A percentile compares a stretch with the other conserved stretches of the same genome.
phyloP scores from a whole-genome alignment of 2,888 invertebrate genomes.

The Cyaniris semiargus region DNA sequence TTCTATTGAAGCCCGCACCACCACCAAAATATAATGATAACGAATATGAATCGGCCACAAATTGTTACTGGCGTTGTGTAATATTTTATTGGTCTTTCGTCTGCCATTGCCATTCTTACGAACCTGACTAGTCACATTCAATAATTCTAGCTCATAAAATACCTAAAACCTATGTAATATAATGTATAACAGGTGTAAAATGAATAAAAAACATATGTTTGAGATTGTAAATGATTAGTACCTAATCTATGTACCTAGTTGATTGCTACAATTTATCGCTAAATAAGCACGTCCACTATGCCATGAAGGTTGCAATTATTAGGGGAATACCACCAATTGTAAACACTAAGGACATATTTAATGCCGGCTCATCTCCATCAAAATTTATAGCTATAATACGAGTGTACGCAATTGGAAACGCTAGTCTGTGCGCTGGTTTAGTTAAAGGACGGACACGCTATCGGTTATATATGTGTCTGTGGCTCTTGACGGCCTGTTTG shows the following conservation, averaged over 20 bases:
- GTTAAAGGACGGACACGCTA: conserved; percentile 32
- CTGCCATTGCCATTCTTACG: background rate
- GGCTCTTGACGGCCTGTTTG: conserved; percentile 74
- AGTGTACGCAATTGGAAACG: conserved; percentile 42
- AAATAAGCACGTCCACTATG: conserved; percentile 65
- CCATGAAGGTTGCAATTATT: conserved; percentile 76
- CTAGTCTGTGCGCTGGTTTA: conserved; percentile 36
- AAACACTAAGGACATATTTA: conserved; percentile 68
- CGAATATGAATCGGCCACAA: conserved; percentile 15
- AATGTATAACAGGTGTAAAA: background rate
- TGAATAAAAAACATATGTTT: conserved; percentile 22
- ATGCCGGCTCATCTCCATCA: conserved; percentile 58
- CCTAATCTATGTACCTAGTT: conserved; percentile 69
- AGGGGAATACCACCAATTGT: conserved; percentile 71
- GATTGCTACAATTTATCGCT: conserved; percentile 76
- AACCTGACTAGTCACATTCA: background rate
- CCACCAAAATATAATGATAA: conserved; percentile 17
- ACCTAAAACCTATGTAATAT: background rate
- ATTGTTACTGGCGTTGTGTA: background rate
- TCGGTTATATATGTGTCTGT: conserved; percentile 63
- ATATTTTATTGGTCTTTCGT: background rate
- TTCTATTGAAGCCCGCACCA: background rate
- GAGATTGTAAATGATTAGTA: conserved; percentile 53
- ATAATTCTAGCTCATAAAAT: background rate
- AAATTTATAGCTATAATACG: conserved; percentile 49